These are phyloP conservation scores for Cydia splendana DNA, from an alignment of 1,140 invertebrate genomes.

Conservation along the genomic window DNA sequence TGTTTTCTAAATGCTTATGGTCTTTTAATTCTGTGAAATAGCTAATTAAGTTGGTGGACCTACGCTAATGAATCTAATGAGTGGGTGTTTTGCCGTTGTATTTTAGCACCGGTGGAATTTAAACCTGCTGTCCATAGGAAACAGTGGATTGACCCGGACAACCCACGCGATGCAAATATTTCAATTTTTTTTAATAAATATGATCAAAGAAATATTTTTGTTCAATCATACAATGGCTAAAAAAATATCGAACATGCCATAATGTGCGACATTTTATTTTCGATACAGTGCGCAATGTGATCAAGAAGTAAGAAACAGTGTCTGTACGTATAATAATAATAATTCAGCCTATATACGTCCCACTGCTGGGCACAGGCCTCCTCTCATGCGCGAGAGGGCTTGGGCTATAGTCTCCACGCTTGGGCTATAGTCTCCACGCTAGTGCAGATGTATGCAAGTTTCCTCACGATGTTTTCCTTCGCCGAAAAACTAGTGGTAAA, in stretches of 20 bases:
- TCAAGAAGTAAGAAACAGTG: no score
- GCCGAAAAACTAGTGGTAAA: no score
- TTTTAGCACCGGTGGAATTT: not conserved
- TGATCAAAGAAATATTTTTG: not conserved
- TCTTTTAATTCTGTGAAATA: not conserved
- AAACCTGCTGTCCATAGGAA: not conserved
- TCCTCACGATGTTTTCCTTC: no score
- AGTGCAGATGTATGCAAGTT: no score
- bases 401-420: no score
- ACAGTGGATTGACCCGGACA: conserved; percentile 4
- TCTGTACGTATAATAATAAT: no score
- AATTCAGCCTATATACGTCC: no score
- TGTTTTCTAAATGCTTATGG: not conserved
- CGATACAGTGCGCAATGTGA: no score
- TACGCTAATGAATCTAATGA: conserved; percentile 13
- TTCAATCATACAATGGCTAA: not conserved
- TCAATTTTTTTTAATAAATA: conserved; percentile 3
- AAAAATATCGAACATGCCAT: not conserved
- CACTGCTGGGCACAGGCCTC: no score
- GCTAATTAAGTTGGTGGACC: conserved; percentile 6
- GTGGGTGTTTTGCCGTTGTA: conserved; percentile 2
- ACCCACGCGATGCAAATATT: conserved; percentile 2
- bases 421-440: no score
- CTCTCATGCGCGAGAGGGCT: no score
- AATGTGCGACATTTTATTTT: not conserved